A percentile compares a stretch with the other conserved stretches of the same genome.
Conservation (phyloP, 2,888 invertebrate species). For the Ochropleura leucogaster region DNA sequence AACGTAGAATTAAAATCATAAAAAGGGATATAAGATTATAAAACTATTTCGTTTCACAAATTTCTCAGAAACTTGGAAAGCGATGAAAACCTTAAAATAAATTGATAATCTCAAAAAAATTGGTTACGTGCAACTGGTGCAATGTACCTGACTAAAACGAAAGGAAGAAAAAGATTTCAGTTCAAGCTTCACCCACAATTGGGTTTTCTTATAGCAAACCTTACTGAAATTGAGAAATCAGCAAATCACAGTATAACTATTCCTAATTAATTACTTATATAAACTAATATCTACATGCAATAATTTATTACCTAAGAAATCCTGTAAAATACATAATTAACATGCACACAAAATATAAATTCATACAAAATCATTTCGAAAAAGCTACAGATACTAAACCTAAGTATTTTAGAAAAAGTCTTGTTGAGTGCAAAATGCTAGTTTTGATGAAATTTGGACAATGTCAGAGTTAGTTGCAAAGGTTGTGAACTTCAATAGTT, state of each 20-base stretch:
- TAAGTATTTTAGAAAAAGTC: background rate
- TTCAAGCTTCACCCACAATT: too few relatives aligned
- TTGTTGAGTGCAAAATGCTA: background rate
- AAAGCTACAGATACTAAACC: too few relatives aligned
- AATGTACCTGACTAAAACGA: conserved; percentile 8
- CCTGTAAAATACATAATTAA: too few relatives aligned
- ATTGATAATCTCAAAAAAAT: conserved; percentile 19
- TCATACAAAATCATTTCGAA: too few relatives aligned
- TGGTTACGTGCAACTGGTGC: conserved; percentile 29
- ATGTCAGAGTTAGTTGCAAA: background rate
- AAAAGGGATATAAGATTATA: background rate
- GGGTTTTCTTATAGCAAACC: too few relatives aligned
- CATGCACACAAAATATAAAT: too few relatives aligned
- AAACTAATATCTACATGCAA: too few relatives aligned
- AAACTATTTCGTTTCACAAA: background rate
- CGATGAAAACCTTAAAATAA: conserved; percentile 5
- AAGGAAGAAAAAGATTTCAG: conserved; percentile 11
- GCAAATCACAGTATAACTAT: too few relatives aligned
- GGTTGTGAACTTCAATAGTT: background rate
- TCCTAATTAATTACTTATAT: too few relatives aligned
- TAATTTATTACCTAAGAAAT: too few relatives aligned
- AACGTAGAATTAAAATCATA: background rate
- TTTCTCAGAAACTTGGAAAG: background rate
- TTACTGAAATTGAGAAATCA: too few relatives aligned
- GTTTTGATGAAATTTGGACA: background rate